Evolutionary conservation across 2,888 invertebrate species (phyloP).

Genomic region (Molorchus minor): DNA sequence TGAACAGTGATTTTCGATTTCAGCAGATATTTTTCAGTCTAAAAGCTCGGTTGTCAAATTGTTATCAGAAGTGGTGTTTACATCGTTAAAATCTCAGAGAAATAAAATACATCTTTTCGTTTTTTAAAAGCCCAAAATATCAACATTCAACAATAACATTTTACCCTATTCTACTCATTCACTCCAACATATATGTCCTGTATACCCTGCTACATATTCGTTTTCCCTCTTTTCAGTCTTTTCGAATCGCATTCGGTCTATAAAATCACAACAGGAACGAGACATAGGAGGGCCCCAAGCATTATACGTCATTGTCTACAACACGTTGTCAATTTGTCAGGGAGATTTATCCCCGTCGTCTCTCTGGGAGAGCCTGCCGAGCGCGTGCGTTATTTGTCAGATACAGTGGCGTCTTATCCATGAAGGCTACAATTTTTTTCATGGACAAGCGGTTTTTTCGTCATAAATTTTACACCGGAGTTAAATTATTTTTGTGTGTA

Average conservation of each 20-base stretch:
- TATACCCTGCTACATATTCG: neutral
- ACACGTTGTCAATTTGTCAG: constrained; percentile 57
- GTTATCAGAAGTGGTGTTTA: too few relatives aligned
- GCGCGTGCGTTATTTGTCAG: constrained; percentile 54
- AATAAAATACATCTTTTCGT: neutral
- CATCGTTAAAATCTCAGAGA: too few relatives aligned
- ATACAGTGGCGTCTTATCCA: too few relatives aligned
- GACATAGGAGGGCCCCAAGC: constrained; percentile 2
- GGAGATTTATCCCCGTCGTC: constrained; percentile 54
- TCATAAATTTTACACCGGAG: too few relatives aligned
- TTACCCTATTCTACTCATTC: too few relatives aligned
- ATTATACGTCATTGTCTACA: constrained; percentile 39
- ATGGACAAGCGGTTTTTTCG: too few relatives aligned
- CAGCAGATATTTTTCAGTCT: too few relatives aligned
- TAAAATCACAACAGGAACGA: constrained; percentile 25
- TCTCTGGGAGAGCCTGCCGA: constrained; percentile 44
- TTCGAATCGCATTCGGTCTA: neutral
- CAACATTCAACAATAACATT: neutral
- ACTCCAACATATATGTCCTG: too few relatives aligned
- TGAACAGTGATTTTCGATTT: too few relatives aligned
- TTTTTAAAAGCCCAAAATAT: neutral
- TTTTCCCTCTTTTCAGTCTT: neutral
- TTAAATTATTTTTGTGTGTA: too few relatives aligned
- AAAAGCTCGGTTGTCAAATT: too few relatives aligned
- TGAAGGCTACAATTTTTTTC: too few relatives aligned